Evolutionary conservation across 2,888 invertebrate species (phyloP), one percentile per base, ranked within the genome.

Genomic region (Drosophila infuscata): DNA sequence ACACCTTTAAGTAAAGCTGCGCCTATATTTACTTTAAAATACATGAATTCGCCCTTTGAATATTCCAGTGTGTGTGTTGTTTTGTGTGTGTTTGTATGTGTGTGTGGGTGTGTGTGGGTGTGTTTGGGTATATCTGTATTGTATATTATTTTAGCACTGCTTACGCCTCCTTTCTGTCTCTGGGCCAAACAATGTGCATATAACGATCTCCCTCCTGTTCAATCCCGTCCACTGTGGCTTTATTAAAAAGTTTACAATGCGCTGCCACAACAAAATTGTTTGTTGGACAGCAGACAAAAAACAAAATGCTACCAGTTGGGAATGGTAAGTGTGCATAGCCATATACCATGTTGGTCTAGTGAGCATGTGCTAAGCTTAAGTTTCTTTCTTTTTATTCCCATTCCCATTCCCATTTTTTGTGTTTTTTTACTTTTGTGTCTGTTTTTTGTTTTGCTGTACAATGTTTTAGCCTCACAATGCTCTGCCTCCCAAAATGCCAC

Each of bases 181-280:
- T 41, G 41, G 60, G 62, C 25, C 52, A 52, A 25, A 64, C 60
- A 66, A 67, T 82, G 51, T 66, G 78, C 70, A 70, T 58, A 71
- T 63, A 64, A 52, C 57, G 49, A 53, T 79, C 63, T 77, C 41
- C 72, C 71, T 71, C 46, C 1, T 46, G 1, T 8, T 15, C 86
- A 84, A 65, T 70, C 29, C 69, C 57, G 66, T 79, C 79, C 58
- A 58, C 78, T 73, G 82, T 70, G 82, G 85, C 83, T 73, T 89
- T 89, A 89, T 88, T 90, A 85, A 85, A 89, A 85, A 88, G 70
- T 82, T 86, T 72, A 71, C 77, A 82, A 77, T 85, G 74, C 70
- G 73, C 68, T 70, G 62, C 65, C 35, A 58, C 57, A 70, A 57
- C 53, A 63, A 68, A 70, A 58, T 46, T 63, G 25, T 46, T 48